Evolutionary conservation across 2,888 invertebrate genomes (phyloP), one percentile per base, ranked within the genome.

Genomic region (Epinotia brunnichana): DNA sequence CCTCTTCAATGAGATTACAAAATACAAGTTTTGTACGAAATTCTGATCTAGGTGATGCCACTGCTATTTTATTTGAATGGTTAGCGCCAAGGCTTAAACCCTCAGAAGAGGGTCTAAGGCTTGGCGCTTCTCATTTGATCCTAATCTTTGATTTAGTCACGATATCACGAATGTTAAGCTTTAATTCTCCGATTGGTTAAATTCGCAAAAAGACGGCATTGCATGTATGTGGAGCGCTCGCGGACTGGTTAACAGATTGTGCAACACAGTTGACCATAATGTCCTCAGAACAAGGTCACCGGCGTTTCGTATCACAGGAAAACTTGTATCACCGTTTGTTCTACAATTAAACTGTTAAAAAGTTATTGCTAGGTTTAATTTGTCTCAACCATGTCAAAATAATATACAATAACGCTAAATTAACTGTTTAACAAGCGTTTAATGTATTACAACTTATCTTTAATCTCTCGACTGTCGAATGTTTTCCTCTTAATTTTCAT

Each of bases 241-340:
- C 53, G 59, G 64, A 70, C 64, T 57, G 64, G 64, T 60, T 70
- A 44, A n/a, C 24, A 17, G 17, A 19, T 66, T 64, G 59, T 59
- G 59, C 64, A 70, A 59, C 60, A 69, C 60, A 11, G 53, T 69
- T 69, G 51, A 61, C 69, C 69, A 48, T 69, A 61, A 53, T 60
- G 69, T 53, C 69, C 60, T 53, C 60, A 21, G 62, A n/a, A 21
- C 60, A 69, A 69, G 61, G 69, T 61, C 48, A 53, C 35, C 54
- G 21, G 3, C 60, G 39, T 41, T 60, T 17, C n/a, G 61, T 48
- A 21, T 48, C 19, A 39, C 41, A 39, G 61, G n/a, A 57, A 13
- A 24, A 56, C 15, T 19, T 21, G 4, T 24, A 5, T 56, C 56
- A 24, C 48, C 7, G 7, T 29, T 13, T 29, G 13, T 9, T 24